phyloP scores from a whole-genome alignment of 2,888 invertebrate species.

The Strigamia crassipes region DNA sequence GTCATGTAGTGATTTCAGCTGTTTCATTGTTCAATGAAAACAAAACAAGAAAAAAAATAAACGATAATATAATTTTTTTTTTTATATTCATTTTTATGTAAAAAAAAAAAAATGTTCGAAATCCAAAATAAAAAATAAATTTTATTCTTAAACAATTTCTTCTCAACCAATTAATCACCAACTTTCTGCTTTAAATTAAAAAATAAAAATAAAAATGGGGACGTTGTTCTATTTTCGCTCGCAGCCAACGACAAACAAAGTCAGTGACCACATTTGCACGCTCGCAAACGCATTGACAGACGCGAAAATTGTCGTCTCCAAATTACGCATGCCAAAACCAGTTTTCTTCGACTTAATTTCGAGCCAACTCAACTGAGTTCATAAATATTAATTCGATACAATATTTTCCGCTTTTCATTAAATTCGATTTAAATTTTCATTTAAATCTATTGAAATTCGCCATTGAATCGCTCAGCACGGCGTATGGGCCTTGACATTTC shows the following conservation, averaged over 20 bases:
- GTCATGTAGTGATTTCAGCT: no score
- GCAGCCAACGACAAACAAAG: slow-evolving; percentile 17
- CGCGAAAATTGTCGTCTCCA: neutral
- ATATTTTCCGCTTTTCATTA: no score
- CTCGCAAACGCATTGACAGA: neutral
- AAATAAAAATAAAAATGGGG: neutral
- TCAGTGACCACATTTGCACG: slow-evolving; percentile 26
- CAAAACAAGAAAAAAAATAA: no score
- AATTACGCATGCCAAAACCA: neutral
- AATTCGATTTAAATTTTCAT: neutral
- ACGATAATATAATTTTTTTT: no score
- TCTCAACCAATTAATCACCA: neutral
- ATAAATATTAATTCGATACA: neutral
- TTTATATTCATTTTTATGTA: no score
- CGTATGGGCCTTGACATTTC: slow-evolving; percentile 20
- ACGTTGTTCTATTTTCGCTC: neutral
- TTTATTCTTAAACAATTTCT: neutral
- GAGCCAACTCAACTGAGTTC: neutral
- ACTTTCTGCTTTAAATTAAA: neutral
- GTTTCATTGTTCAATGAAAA: neutral
- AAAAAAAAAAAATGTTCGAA: neutral
- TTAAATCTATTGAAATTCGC: neutral
- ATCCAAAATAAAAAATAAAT: neutral
- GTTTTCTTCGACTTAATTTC: neutral
- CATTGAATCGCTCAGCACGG: neutral